A percentile compares a stretch with the other conserved stretches of the same genome.
Conservation (phyloP, 2,113 vertebrate species). For the Phoxinus phoxinus region DNA sequence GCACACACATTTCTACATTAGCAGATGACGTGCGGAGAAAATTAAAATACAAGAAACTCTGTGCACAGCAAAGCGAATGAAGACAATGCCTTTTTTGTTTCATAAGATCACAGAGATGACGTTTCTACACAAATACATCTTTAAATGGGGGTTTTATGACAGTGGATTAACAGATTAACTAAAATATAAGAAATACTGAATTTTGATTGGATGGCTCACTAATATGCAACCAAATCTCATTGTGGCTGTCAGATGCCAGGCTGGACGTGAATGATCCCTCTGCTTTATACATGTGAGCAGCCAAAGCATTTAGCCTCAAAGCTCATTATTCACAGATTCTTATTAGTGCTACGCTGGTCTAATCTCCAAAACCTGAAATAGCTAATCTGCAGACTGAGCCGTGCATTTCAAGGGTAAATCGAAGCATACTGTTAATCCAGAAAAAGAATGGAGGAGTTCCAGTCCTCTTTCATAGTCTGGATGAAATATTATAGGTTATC, state of each 20-base stretch:
- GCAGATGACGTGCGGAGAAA: constrained; percentile 9
- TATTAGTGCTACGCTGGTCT: constrained; percentile 20
- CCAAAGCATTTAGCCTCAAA: constrained; percentile 33
- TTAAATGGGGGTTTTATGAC: not conserved
- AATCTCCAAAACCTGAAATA: constrained; percentile 36
- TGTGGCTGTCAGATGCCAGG: constrained; percentile 20
- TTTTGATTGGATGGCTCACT: constrained; percentile 3
- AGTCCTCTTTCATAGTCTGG: not conserved
- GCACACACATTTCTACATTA: constrained; percentile 32
- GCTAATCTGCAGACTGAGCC: constrained; percentile 31
- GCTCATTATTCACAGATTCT: constrained; percentile 39
- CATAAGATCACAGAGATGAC: not conserved
- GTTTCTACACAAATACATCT: not conserved
- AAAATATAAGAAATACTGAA: not conserved
- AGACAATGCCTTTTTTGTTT: not conserved
- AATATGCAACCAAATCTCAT: constrained; percentile 1
- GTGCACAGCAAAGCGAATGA: not conserved
- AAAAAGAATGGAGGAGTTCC: constrained; percentile 4
- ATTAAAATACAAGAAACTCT: constrained; percentile 8
- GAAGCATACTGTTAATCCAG: constrained; percentile 12
- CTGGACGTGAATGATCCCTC: not conserved
- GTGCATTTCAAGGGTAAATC: not conserved
- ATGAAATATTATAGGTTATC: not conserved
- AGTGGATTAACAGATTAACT: constrained; percentile 3
- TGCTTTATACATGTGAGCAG: not conserved